These are phyloP conservation scores for Pocillopora verrucosa DNA, from an alignment of 64 coral and sea anemone genomes.

Conservation along the genomic window DNA sequence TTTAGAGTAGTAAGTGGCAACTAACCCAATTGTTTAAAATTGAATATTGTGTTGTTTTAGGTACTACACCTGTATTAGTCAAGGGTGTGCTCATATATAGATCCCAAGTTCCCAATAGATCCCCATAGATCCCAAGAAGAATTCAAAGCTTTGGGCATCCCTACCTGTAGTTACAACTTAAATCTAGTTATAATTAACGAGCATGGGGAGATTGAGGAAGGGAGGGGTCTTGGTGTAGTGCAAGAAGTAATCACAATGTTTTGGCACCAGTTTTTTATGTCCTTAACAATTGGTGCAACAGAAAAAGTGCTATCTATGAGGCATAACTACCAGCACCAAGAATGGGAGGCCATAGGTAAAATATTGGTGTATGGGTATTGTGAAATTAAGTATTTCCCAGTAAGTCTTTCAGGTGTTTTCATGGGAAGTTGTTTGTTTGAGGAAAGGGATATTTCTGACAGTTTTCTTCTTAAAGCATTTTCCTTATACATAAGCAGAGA, in stretches of 20 bases:
- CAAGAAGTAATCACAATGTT: constrained; percentile 54
- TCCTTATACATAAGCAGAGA: constrained; percentile 43
- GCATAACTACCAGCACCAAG: constrained; percentile 47
- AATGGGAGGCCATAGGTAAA: constrained; percentile 64
- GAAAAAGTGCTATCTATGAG: constrained; percentile 67
- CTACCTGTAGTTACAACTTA: constrained; percentile 12
- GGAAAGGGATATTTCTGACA: constrained; percentile 56
- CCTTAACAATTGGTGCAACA: constrained; percentile 39
- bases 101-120: constrained; percentile 59
- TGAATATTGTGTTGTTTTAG: constrained; percentile 47
- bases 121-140: too few species aligned
- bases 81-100: constrained; percentile 58
- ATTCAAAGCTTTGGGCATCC: constrained; percentile 62
- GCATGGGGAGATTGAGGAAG: constrained; percentile 43
- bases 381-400: constrained; percentile 49
- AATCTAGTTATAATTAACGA: constrained; percentile 64
- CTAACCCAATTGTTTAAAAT: constrained; percentile 43
- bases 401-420: constrained; percentile 56
- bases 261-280: constrained; percentile 53
- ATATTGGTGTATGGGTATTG: constrained; percentile 61
- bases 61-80: constrained; percentile 41
- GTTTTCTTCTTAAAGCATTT: constrained; percentile 50
- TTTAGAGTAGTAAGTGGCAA: constrained; percentile 34
- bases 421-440: constrained; percentile 59
- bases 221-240: constrained; percentile 47